Evolutionary conservation across 2,113 vertebrate genomes (phyloP).

Genomic region (Oceanites oceanicus): DNA sequence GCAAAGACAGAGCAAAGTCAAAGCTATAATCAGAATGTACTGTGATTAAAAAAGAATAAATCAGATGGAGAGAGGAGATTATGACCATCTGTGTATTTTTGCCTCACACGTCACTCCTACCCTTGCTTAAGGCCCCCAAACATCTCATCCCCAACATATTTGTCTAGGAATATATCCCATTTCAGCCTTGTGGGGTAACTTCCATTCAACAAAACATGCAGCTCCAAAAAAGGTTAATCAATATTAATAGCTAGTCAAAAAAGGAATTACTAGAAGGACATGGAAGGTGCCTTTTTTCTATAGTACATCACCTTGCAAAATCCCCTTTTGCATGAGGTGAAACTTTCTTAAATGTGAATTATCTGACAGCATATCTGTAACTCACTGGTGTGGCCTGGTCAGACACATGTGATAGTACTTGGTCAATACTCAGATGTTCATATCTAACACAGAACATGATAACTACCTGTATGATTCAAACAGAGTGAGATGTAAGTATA

Average conservation of each 20-base stretch:
- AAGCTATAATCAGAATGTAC: conserved; percentile 64
- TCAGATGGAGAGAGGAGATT: conserved; percentile 45
- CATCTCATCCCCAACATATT: background rate
- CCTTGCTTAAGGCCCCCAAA: background rate
- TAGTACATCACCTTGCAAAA: background rate
- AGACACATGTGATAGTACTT: fast-evolving
- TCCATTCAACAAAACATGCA: background rate
- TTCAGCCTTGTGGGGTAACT: background rate
- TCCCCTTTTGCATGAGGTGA: background rate
- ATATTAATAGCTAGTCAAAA: background rate
- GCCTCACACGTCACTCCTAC: background rate
- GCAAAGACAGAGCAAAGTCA: conserved; percentile 79
- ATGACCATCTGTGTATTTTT: conserved; percentile 44
- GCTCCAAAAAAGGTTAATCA: background rate
- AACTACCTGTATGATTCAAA: background rate
- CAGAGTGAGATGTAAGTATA: background rate
- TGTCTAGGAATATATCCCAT: background rate
- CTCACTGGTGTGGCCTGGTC: background rate
- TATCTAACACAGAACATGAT: background rate
- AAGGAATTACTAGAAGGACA: background rate
- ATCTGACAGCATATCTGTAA: fast-evolving
- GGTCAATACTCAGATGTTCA: background rate
- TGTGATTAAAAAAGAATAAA: conserved; percentile 58
- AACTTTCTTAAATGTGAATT: background rate
- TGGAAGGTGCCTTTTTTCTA: background rate